Conservation (phyloP, 2,113 vertebrate species). For the Sebastes schlegelii region DNA sequence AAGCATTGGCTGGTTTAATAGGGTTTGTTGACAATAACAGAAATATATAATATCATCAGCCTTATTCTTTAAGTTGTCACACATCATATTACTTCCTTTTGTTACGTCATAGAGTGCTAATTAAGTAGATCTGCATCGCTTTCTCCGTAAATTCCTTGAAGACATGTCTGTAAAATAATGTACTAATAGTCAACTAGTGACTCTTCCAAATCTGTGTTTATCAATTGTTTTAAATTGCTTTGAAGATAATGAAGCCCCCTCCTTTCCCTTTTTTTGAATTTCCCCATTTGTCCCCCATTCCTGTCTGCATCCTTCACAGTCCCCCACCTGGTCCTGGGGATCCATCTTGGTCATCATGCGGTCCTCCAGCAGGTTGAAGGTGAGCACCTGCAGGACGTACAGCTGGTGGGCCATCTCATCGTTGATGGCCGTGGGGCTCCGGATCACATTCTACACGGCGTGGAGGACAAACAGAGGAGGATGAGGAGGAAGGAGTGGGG, state of each 20-base stretch:
- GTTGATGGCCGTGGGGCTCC: slow-evolving; percentile 92
- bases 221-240: neutral
- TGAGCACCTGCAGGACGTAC: slow-evolving; percentile 97
- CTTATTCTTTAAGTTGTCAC: neutral
- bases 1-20: neutral
- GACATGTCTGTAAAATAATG: neutral
- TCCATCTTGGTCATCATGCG: slow-evolving; percentile 99
- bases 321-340: slow-evolving; percentile 94
- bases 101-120: neutral
- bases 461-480: slow-evolving; percentile 11
- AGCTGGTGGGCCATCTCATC: slow-evolving; percentile 99
- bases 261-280: neutral
- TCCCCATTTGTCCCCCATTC: neutral
- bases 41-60: neutral
- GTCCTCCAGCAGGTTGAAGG: slow-evolving; percentile 97
- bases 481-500: neutral
- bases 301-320: neutral
- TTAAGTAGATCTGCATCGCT: neutral
- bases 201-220: neutral
- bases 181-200: neutral
- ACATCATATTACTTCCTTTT: neutral
- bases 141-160: neutral
- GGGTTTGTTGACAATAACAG: neutral
- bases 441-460: slow-evolving; percentile 90
- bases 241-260: neutral